Conservation (phyloP, 2,797 vertebrate species). For the Leptoclinus maculatus region DNA sequence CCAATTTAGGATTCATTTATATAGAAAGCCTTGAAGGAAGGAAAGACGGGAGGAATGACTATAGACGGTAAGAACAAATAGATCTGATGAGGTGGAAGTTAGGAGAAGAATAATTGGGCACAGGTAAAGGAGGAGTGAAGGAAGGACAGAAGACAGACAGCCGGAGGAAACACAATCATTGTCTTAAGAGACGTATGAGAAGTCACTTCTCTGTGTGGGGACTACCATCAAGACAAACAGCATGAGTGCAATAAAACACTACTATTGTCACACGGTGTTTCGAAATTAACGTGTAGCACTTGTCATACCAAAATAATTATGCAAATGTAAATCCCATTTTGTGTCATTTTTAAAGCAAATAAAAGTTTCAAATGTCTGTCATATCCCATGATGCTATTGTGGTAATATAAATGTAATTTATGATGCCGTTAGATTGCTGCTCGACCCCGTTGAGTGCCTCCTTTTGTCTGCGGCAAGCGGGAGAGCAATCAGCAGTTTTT, state of each 20-base stretch:
- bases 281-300: conserved; percentile 33
- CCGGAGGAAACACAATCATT: conserved; percentile 9
- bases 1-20: conserved; percentile 7
- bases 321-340: background rate
- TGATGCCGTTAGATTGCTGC: background rate
- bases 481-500: background rate
- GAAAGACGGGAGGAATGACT: background rate
- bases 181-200: conserved; percentile 20
- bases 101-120: background rate
- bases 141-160: background rate
- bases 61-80: background rate
- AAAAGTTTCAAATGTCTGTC: background rate
- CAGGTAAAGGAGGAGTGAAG: conserved; percentile 1
- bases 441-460: background rate
- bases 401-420: background rate
- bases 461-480: background rate
- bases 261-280: conserved; percentile 34
- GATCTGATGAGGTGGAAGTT: background rate
- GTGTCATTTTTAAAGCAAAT: background rate
- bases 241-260: conserved; percentile 37
- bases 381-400: background rate
- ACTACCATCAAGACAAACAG: conserved; percentile 8
- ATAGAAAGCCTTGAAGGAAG: conserved; percentile 6
- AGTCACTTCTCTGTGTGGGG: conserved; percentile 6
- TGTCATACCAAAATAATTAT: conserved; percentile 13